Base-by-base conservation (phyloP, 2,888 invertebrate species). In the Proisotoma minuta region DNA sequence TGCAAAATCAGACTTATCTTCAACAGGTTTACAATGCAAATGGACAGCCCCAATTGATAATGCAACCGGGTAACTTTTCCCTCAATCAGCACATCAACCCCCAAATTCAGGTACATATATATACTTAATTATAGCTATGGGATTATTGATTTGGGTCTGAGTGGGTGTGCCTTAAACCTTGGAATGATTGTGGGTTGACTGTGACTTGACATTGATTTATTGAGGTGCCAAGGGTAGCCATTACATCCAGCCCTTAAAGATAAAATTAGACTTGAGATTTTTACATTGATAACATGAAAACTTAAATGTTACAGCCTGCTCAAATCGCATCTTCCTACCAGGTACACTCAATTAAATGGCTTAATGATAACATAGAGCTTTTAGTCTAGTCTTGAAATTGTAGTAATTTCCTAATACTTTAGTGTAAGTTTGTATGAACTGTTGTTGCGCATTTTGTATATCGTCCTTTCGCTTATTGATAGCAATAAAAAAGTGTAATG, bases 21-120 rank as follows among this genome's bases (percentile, higher is more conserved):
- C 89, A 87, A 75, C 89, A 89, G 76, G 78, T 92, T 66, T 90
- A 89, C 78, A 88, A 88, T 76, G 84, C 88, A 0, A 90, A 88
- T 75, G 89, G 87, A 0, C 62, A 62, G 24, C 85, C 87, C 27
- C 82, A 81, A 40, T 78, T 92, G 64, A 78, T 93, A 26, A 89
- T 92, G 85, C 34, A 34, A 15, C 89, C 90, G 0, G 85, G 90
- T 1, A 87, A 87, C 77, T 84, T 88, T 66, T 84, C 86, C 1
- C 81, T 91, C 5, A 83, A 91, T 76, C 87, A 89, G 2, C 84
- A 87, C 27, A 83, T 88, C 74, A 88, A 87, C 77, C 86, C 87
- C 1, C 66, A 65, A 20, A 88, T 89, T 75, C 88, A 88, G 82
- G 85, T 84, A 74, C 34, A 34, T 34, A 34, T 15, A 34, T 15